phyloP scores from a whole-genome alignment of 2,888 invertebrate species.

The Pollenia labialis region DNA sequence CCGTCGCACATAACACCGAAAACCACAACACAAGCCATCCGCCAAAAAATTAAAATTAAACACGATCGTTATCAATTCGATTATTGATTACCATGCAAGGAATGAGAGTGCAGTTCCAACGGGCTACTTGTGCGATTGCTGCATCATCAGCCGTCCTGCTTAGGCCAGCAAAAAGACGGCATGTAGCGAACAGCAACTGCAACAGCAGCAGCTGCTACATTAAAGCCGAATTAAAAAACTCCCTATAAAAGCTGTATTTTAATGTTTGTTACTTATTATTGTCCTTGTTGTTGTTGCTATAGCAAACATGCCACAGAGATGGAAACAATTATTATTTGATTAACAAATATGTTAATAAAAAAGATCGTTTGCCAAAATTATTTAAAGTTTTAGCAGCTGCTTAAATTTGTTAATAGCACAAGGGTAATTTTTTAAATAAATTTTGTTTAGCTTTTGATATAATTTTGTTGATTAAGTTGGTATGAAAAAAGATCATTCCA shows the following conservation, averaged over 20 bases:
- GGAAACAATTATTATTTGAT: slow-evolving; percentile 19
- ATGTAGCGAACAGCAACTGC: slow-evolving; percentile 17
- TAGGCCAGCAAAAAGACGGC: slow-evolving; percentile 48
- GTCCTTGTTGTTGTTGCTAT: not conserved
- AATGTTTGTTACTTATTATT: slow-evolving; percentile 41
- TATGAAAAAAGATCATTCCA: not conserved
- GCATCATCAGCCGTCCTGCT: slow-evolving; percentile 54
- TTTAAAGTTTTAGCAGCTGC: slow-evolving; percentile 16
- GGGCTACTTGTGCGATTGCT: slow-evolving; percentile 72
- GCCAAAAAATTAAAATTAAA: slow-evolving; percentile 75
- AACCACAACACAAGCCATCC: slow-evolving; percentile 72
- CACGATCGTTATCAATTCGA: slow-evolving; percentile 84
- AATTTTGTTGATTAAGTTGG: not conserved
- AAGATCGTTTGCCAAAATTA: not conserved
- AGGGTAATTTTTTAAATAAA: slow-evolving; percentile 11
- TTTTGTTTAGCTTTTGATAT: not conserved
- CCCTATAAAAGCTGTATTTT: slow-evolving; percentile 63
- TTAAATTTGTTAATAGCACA: slow-evolving; percentile 2
- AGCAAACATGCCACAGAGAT: slow-evolving; percentile 46
- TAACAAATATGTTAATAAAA: not conserved
- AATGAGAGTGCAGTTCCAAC: slow-evolving; percentile 75
- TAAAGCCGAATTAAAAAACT: slow-evolving; percentile 65
- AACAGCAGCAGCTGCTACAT: slow-evolving; percentile 58
- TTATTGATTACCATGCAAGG: slow-evolving; percentile 82
- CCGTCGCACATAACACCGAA: slow-evolving; percentile 79